phyloP scores from a whole-genome alignment of 1,140 invertebrate species.

The Halictus rubicundus region DNA sequence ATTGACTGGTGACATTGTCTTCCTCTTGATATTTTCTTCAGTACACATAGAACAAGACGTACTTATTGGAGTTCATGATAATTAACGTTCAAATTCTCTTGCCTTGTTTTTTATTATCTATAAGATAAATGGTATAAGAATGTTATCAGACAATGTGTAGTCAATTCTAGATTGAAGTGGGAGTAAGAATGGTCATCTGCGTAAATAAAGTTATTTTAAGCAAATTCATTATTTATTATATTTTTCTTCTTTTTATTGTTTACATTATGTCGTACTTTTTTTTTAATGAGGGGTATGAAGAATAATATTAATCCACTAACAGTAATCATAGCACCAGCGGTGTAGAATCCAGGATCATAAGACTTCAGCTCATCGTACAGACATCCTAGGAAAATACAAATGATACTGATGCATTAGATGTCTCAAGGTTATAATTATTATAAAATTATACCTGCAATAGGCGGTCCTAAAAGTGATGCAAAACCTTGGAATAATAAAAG shows the following conservation, averaged over 20 bases:
- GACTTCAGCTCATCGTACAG: slow-evolving; percentile 89
- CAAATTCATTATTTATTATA: slow-evolving; percentile 26
- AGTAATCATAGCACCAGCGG: slow-evolving; percentile 91
- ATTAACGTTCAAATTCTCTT: background rate
- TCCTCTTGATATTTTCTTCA: too few species aligned
- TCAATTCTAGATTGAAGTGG: background rate
- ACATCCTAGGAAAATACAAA: slow-evolving; percentile 83
- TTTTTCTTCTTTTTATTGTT: slow-evolving; percentile 5
- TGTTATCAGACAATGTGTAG: background rate
- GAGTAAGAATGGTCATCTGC: background rate
- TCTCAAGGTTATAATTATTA: background rate
- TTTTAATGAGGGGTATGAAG: slow-evolving; percentile 89
- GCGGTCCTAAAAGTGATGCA: slow-evolving; percentile 93
- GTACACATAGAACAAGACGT: too few species aligned
- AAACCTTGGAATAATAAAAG: slow-evolving; percentile 95
- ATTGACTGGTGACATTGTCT: too few species aligned
- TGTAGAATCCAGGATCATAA: slow-evolving; percentile 91
- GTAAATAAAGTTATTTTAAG: background rate
- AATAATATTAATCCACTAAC: slow-evolving; percentile 94
- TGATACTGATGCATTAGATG: background rate
- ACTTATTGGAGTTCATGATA: background rate
- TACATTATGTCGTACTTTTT: slow-evolving; percentile 55
- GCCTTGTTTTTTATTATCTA: too few species aligned
- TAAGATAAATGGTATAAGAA: too few species aligned
- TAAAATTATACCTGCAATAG: slow-evolving; percentile 87